Evolutionary conservation across 1,140 invertebrate species (phyloP).

Genomic region (Drosophila baimaii): DNA sequence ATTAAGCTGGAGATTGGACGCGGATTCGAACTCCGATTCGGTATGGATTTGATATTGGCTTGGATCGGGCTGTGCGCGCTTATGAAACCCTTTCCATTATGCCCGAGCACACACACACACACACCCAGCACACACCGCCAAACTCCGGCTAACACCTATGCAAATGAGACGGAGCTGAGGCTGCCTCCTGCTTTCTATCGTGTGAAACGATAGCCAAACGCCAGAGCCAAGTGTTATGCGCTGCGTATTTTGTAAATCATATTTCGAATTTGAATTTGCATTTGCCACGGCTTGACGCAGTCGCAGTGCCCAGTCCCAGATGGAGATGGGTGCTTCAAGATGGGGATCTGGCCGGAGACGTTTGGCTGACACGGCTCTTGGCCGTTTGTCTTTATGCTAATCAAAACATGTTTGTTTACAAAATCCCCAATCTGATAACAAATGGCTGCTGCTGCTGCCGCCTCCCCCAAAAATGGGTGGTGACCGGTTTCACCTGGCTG

Average conservation of each 20-base stretch:
- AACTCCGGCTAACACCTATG: slow-evolving; percentile 31
- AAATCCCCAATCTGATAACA: slow-evolving; percentile 49
- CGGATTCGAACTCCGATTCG: slow-evolving; percentile 7
- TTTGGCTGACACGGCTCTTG: slow-evolving; percentile 29
- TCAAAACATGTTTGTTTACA: slow-evolving; percentile 69
- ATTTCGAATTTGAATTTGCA: slow-evolving; percentile 59
- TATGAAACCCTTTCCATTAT: slow-evolving; percentile 69
- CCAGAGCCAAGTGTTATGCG: slow-evolving; percentile 38
- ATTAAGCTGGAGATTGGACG: slow-evolving; percentile 7
- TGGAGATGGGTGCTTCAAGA: slow-evolving; percentile 7
- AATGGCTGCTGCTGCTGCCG: slow-evolving; percentile 40
- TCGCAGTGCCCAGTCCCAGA: slow-evolving; percentile 1
- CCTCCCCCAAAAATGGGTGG: slow-evolving; percentile 26
- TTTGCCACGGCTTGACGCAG: slow-evolving; percentile 34
- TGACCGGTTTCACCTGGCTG: slow-evolving; percentile 23
- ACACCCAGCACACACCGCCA: slow-evolving; percentile 4
- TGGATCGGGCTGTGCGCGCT: slow-evolving; percentile 35
- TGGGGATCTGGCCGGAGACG: slow-evolving; percentile 31
- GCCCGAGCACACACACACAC: slow-evolving; percentile 13
- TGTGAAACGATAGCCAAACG: slow-evolving; percentile 35
- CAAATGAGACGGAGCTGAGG: slow-evolving; percentile 35
- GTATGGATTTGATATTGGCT: slow-evolving; percentile 6
- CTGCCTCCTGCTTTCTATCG: slow-evolving; percentile 67
- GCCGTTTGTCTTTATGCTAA: slow-evolving; percentile 57
- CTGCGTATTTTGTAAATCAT: slow-evolving; percentile 70